A percentile compares a stretch with the other conserved stretches of the same genome.
phyloP scores from a whole-genome alignment of 2,888 invertebrate species.

The Torymus aiolomorphi region DNA sequence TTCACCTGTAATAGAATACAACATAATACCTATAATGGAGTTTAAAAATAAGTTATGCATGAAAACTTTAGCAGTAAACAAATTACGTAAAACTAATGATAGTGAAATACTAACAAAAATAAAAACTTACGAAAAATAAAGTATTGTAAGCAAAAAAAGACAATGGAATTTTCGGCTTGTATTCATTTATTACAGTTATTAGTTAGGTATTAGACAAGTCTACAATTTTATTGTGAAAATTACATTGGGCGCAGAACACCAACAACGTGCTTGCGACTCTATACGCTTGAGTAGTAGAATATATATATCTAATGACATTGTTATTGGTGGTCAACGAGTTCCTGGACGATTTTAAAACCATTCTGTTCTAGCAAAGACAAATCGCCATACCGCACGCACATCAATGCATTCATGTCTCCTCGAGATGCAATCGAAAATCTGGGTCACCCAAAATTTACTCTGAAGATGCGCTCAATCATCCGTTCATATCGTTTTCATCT shows the following conservation, averaged over 20 bases:
- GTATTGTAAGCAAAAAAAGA: background rate
- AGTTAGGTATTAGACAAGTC: conserved; percentile 69
- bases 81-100: no score
- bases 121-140: background rate
- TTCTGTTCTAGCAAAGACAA: background rate
- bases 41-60: no score
- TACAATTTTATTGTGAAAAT: conserved; percentile 65
- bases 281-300: conserved; percentile 48
- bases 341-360: conserved; percentile 25
- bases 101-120: no score
- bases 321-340: conserved; percentile 44
- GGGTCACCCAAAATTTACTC: conserved; percentile 22
- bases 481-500: conserved; percentile 20
- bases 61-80: no score
- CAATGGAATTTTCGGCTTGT: conserved; percentile 52
- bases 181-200: conserved; percentile 70
- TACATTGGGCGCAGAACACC: conserved; percentile 66
- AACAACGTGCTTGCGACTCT: conserved; percentile 29
- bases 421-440: conserved; percentile 35
- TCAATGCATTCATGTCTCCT: background rate
- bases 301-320: conserved; percentile 46
- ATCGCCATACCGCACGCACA: background rate
- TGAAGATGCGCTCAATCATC: conserved; percentile 21
- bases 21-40: no score
- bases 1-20: no score